A percentile compares a stretch with the other conserved stretches of the same genome.
These are phyloP conservation scores for Rhinolophus ferrumequinum DNA, from an alignment of 2,113 vertebrate genomes.

Conservation along the genomic window DNA sequence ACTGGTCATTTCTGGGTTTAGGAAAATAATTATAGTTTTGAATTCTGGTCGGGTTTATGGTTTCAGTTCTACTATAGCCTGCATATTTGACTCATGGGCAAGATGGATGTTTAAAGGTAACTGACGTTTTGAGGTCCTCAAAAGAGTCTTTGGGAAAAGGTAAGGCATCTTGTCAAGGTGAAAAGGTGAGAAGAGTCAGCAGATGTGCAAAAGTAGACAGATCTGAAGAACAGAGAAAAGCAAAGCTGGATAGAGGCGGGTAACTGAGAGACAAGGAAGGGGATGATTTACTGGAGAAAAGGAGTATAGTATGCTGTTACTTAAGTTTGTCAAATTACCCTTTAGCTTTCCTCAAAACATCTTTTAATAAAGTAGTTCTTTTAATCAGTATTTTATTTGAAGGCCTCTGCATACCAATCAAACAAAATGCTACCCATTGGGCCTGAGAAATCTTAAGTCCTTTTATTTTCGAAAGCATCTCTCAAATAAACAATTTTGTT, in stretches of 20 bases:
- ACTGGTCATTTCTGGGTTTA: not conserved
- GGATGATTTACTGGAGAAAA: not conserved
- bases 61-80: not conserved
- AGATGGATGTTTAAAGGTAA: not conserved
- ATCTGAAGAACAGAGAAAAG: not conserved
- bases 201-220: not conserved
- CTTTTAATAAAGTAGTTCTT: not conserved
- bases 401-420: not conserved
- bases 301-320: not conserved
- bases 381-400: not conserved
- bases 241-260: not conserved
- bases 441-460: not conserved
- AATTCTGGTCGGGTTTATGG: not conserved
- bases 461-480: not conserved
- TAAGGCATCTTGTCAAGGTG: not conserved
- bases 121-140: not conserved
- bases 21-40: not conserved
- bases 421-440: not conserved
- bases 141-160: not conserved
- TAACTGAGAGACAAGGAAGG: not conserved
- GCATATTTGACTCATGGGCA: not conserved
- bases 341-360: not conserved
- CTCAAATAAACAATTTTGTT: conserved; percentile 14
- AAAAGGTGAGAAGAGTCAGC: not conserved
- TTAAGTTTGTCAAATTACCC: not conserved